Evolutionary conservation across 2,797 vertebrate genomes (phyloP), one percentile per base, ranked within the genome.

Genomic region (Sus cebifrons): DNA sequence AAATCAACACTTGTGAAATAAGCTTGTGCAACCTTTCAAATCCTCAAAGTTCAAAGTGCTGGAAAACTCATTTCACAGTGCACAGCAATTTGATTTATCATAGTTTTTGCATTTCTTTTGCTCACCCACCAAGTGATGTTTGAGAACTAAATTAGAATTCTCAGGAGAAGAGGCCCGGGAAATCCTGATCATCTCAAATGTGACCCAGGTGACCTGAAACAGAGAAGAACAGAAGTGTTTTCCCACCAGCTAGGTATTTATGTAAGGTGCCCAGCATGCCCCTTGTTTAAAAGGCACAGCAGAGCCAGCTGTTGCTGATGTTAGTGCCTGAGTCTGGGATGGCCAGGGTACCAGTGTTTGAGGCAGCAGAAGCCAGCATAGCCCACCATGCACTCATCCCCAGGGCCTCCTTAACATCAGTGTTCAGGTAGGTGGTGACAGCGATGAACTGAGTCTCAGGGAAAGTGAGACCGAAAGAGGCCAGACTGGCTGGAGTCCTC

Each of bases 381-480:
- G 49, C 14, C 82, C 65, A 92, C 94, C 16, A 89, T 86, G 88
- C 78, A 49, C 54, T 70, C n/a, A 82, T 79, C 85, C 94, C 89
- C 65, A 3, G 32, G 86, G 93, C 82, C 36, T 97, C 86, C 44
- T 92, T 99, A 99, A 99, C 99, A 96, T 99, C 99, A n/a, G 99
- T 99, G 95, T 99, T 99, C 98, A 99, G 99, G 97, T 99, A 99
- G 96, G 99, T 99, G 64, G 99, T 99, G 97, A 99, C 99, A 0
- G 99, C 99, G 97, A 99, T 99, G 98, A 99, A 99, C 97, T 99
- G 99, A 10, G 99, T 99, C 98, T 99, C 99, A 0, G 99, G 99
- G 98, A 99, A 99, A 91, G 99, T 36, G 36, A 36, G 36, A 36
- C 36, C 36, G 36, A 36, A 36, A 36, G 36, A 36, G 36, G 36